A percentile compares a stretch with the other conserved stretches of the same genome.
Conservation (phyloP, 2,888 invertebrate species). For the Drosophila gaucha region DNA sequence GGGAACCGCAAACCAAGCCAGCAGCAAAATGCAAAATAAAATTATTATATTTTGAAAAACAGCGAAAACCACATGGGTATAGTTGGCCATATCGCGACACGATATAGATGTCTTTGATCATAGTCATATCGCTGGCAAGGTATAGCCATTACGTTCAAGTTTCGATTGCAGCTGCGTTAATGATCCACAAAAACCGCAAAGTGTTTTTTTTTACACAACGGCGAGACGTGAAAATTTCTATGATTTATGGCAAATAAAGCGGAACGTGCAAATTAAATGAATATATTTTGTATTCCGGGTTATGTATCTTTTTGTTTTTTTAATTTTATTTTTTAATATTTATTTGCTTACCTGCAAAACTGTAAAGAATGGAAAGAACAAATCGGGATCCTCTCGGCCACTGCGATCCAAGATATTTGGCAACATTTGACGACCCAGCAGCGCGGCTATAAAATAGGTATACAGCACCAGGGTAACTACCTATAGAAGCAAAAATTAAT, state of each 20-base stretch:
- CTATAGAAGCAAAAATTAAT: slow-evolving; percentile 85
- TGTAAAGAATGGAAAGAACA: slow-evolving; percentile 96
- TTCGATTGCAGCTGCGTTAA: slow-evolving; percentile 58
- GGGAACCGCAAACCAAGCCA: slow-evolving; percentile 42
- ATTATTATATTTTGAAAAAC: not conserved
- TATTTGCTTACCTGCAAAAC: slow-evolving; percentile 90
- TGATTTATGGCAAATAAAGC: slow-evolving; percentile 54
- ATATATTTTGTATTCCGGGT: slow-evolving; percentile 31
- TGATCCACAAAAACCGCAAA: slow-evolving; percentile 63
- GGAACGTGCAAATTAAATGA: slow-evolving; percentile 61
- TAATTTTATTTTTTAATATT: not conserved
- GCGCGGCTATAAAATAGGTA: slow-evolving; percentile 94
- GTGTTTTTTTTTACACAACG: slow-evolving; percentile 24
- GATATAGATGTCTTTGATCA: slow-evolving; percentile 40
- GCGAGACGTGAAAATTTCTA: slow-evolving; percentile 63
- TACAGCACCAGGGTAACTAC: slow-evolving; percentile 96
- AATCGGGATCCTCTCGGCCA: slow-evolving; percentile 89
- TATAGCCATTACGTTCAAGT: slow-evolving; percentile 52
- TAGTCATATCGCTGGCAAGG: slow-evolving; percentile 47
- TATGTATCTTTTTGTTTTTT: not conserved
- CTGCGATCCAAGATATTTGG: slow-evolving; percentile 86
- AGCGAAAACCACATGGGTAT: slow-evolving; percentile 11
- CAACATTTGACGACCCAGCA: slow-evolving; percentile 94
- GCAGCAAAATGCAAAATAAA: slow-evolving; percentile 5
- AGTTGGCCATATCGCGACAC: slow-evolving; percentile 6